These are phyloP conservation scores for Zaprionus africanus DNA, from an alignment of 1,140 invertebrate species.

Conservation along the genomic window DNA sequence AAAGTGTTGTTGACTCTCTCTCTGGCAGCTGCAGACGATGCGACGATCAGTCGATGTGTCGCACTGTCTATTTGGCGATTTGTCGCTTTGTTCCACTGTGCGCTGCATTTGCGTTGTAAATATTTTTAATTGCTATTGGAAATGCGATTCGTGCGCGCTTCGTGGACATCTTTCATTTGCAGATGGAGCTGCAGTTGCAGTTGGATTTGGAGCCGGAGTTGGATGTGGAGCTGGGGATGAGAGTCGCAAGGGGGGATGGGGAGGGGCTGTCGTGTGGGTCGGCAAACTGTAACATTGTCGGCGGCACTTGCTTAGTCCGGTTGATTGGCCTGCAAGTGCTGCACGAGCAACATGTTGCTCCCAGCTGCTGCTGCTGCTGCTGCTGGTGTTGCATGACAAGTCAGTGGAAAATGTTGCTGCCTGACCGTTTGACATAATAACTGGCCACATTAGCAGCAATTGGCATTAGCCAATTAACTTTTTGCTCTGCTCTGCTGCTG, in stretches of 20 bases:
- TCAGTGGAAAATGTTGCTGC: constrained; percentile 60
- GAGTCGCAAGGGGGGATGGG: neutral
- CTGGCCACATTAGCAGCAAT: constrained; percentile 82
- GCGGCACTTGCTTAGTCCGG: constrained; percentile 39
- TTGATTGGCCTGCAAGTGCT: constrained; percentile 33
- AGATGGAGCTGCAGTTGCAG: constrained; percentile 6
- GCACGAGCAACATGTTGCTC: constrained; percentile 41
- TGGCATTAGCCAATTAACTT: constrained; percentile 80
- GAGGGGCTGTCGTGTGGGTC: constrained; percentile 62
- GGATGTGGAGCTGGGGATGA: neutral
- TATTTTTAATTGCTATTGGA: constrained; percentile 82
- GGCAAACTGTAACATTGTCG: constrained; percentile 70
- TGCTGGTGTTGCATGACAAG: constrained; percentile 49
- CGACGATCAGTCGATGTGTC: constrained; percentile 5
- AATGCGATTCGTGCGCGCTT: constrained; percentile 70
- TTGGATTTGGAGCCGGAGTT: constrained; percentile 38
- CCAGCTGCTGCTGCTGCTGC: constrained; percentile 8
- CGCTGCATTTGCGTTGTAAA: constrained; percentile 77
- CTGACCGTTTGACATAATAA: constrained; percentile 82
- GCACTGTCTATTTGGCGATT: constrained; percentile 37
- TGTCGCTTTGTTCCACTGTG: constrained; percentile 54
- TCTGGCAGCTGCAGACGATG: neutral
- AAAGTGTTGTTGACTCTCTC: constrained; percentile 2
- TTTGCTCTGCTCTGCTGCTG: constrained; percentile 45
- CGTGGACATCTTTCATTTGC: constrained; percentile 75